Evolutionary conservation across 2,797 vertebrate species (phyloP).

Genomic region (Artibeus lituratus): DNA sequence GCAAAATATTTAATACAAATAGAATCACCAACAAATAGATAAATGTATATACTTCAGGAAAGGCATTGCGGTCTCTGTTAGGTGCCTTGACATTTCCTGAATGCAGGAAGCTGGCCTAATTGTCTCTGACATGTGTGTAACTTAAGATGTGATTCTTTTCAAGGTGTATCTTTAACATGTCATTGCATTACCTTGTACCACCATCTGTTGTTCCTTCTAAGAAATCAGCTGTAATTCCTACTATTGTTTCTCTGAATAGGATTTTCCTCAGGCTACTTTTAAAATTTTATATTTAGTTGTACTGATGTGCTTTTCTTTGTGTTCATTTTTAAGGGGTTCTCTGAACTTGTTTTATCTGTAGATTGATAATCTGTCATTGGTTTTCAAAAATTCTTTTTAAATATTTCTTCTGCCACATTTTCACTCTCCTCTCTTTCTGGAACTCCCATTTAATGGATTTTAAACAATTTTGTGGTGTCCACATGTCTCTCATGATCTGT

Average conservation of each 20-base stretch:
- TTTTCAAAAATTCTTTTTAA: not conserved
- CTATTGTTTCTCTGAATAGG: not conserved
- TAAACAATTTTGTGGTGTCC: not conserved
- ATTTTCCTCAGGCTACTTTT: not conserved
- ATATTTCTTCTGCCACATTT: not conserved
- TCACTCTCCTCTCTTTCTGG: not conserved
- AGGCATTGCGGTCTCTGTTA: not conserved
- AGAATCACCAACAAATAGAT: not conserved
- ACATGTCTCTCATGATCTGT: not conserved
- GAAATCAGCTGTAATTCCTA: not conserved
- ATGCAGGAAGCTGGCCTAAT: not conserved
- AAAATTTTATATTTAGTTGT: not conserved
- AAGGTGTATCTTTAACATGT: not conserved
- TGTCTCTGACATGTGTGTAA: not conserved
- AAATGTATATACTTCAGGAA: not conserved
- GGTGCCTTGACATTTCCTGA: not conserved
- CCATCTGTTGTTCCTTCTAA: not conserved
- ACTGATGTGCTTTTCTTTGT: not conserved
- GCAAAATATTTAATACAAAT: not conserved
- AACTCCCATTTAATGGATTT: not conserved
- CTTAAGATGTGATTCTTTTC: slow-evolving; percentile 16
- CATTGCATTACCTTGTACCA: not conserved
- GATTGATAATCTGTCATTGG: not conserved
- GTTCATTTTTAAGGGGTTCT: not conserved
- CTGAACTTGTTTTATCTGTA: not conserved